These are phyloP conservation scores for Corbicula japonica DNA, from an alignment of 2,888 invertebrate species.

Conservation along the genomic window DNA sequence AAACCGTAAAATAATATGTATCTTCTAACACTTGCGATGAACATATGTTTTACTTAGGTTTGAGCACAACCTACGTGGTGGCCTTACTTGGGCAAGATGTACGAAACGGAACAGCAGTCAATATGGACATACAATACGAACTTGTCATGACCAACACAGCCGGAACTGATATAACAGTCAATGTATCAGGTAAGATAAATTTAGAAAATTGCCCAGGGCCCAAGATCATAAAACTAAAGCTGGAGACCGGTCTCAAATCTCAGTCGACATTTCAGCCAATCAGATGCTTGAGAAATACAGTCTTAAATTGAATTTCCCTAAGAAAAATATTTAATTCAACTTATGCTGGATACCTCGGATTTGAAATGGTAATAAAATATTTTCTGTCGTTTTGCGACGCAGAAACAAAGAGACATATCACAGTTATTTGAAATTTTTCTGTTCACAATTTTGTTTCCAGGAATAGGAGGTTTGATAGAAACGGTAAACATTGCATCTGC, in stretches of 20 bases:
- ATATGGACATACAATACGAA: slow-evolving; percentile 15
- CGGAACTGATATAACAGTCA: background rate
- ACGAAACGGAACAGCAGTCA: slow-evolving; percentile 8
- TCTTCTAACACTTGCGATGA: background rate
- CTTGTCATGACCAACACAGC: slow-evolving; percentile 30
- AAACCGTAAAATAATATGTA: background rate
- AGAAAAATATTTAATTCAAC: background rate
- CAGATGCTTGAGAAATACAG: too few species aligned
- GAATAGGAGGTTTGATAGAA: background rate
- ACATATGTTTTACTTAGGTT: background rate
- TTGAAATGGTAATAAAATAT: background rate
- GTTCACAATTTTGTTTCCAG: background rate
- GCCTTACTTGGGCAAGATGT: slow-evolving; percentile 28
- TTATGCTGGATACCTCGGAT: background rate
- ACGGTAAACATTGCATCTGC: background rate
- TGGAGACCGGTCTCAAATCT: too few species aligned
- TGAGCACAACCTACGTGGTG: slow-evolving; percentile 26
- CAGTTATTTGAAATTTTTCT: background rate
- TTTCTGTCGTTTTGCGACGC: background rate
- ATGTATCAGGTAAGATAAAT: slow-evolving; percentile 21
- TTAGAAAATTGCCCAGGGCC: background rate
- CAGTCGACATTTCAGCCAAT: too few species aligned
- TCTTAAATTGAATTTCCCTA: background rate
- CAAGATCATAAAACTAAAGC: too few species aligned
- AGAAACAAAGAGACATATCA: background rate